Evolutionary conservation across 2,888 invertebrate species (phyloP), one percentile per base, ranked within the genome.

Genomic region (Mesochorus sp.): DNA sequence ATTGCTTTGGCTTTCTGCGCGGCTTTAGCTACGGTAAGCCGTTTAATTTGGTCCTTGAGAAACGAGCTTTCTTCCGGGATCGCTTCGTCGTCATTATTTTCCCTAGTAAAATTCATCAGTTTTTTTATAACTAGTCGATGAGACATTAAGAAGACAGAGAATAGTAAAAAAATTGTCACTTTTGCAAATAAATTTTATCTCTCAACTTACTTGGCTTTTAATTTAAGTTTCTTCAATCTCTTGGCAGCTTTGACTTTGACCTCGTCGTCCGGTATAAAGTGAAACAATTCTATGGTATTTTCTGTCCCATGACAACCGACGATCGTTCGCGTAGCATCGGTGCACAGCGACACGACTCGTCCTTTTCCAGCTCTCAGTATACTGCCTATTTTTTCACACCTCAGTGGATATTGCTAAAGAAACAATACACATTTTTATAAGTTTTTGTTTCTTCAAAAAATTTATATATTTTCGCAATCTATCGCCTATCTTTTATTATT

Each of bases 281-380:
- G 92, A 88, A 97, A 99, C 66, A 97, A 91, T 91, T 99, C 99
- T 12, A 99, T 91, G 21, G 94, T 91, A 67, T 94, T 94, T 86
- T 97, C 97, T 8, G 94, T 95, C 1, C 98, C 98, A 88, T 97
- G 96, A 88, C 97, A 97, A 0, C 94, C 95, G 1, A 99, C 88
- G 17, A 97, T 91, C 78, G 93, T 93, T 80, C 95, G 95, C 17
- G 95, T 94, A 0, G 92, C 91, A 91, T 98, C 97, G 0, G 94
- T 93, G 12, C 93, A 92, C 85, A 98, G 92, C 19, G 95, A 94
- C 0, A 95, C 94, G 0, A 98, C 95, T 83, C 97, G 93, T 2
- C 97, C 97, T 82, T 93, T 94, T 0, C 96, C 95, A 28, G 94
- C 94, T 62, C 98, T 94, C 79, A 97, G 92, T 47, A 99, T 93